These are phyloP conservation scores for Pitangus sulphuratus DNA, from an alignment of 2,797 vertebrate species.

Conservation along the genomic window DNA sequence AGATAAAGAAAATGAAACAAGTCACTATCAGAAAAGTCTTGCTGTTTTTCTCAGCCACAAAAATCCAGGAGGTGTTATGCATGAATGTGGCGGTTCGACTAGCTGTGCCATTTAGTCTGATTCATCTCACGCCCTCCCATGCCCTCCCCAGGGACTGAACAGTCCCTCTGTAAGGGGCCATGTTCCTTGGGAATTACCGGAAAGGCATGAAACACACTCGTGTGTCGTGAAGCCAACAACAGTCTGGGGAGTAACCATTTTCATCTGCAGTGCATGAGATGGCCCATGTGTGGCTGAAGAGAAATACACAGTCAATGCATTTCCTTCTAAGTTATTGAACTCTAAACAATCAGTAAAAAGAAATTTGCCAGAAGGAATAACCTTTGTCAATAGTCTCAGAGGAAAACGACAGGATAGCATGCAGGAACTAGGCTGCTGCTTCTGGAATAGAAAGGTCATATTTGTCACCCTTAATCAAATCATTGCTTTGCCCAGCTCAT, in stretches of 20 bases:
- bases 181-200: not conserved
- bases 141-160: not conserved
- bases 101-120: not conserved
- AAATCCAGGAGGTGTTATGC: not conserved
- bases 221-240: not conserved
- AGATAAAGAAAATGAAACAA: not conserved
- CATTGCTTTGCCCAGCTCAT: not conserved
- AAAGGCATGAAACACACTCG: accelerated
- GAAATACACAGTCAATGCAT: not conserved
- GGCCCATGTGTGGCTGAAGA: not conserved
- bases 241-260: not conserved
- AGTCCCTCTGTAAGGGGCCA: accelerated
- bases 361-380: not conserved
- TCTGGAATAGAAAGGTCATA: not conserved
- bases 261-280: not conserved
- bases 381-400: not conserved
- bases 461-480: not conserved
- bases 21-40: not conserved
- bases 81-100: not conserved
- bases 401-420: not conserved
- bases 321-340: not conserved
- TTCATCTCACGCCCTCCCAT: not conserved
- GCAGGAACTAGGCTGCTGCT: not conserved
- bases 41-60: not conserved
- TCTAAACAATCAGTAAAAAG: not conserved